A percentile compares a stretch with the other conserved stretches of the same genome.
These are phyloP conservation scores for Acrobasis consociella DNA, from an alignment of 2,888 invertebrate species.

Conservation along the genomic window DNA sequence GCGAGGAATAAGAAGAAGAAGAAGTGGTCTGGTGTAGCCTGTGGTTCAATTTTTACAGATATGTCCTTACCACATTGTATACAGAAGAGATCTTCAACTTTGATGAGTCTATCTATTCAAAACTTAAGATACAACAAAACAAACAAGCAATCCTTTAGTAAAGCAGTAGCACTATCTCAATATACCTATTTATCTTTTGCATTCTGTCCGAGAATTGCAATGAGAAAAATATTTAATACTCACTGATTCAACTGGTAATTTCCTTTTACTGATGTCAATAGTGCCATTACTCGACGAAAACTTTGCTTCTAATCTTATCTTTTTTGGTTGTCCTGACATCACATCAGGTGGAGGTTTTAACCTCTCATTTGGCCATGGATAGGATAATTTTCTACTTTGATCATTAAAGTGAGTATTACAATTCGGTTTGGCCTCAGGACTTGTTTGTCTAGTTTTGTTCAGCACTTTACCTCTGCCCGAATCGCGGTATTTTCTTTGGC, in stretches of 20 bases:
- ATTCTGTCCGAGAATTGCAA: too few species aligned
- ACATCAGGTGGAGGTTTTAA: constrained; percentile 65
- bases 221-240: constrained; percentile 36
- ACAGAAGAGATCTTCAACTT: too few species aligned
- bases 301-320: constrained; percentile 62
- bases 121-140: too few species aligned
- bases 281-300: constrained; percentile 26
- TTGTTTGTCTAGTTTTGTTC: constrained; percentile 58
- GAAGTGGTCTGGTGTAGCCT: too few species aligned
- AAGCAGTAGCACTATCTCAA: too few species aligned
- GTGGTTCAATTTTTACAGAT: too few species aligned
- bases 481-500: constrained; percentile 71
- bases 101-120: too few species aligned
- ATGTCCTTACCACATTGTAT: too few species aligned
- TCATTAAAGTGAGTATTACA: constrained; percentile 37
- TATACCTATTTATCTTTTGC: too few species aligned
- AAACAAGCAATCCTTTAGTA: too few species aligned
- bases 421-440: constrained; percentile 49
- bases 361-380: constrained; percentile 45
- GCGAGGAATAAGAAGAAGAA: too few species aligned
- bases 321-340: constrained; percentile 65
- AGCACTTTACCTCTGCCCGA: constrained; percentile 65
- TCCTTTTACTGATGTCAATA: constrained; percentile 56
- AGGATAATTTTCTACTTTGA: constrained; percentile 39
- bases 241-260: constrained; percentile 61